These are phyloP conservation scores for Phataginus tricuspis DNA, from an alignment of 2,797 vertebrate genomes.

Conservation along the genomic window DNA sequence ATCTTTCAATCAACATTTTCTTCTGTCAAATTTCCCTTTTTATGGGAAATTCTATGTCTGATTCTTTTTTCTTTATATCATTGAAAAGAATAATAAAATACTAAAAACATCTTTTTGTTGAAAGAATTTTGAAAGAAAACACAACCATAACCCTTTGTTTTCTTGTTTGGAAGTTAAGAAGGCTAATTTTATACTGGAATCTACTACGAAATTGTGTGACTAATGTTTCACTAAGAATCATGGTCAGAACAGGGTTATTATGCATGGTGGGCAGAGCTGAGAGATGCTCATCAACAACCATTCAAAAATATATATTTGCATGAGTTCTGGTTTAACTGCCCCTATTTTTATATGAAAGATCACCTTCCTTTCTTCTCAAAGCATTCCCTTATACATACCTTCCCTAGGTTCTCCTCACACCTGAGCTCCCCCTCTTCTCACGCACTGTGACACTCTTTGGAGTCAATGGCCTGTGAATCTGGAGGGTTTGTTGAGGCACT, in stretches of 20 bases:
- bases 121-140: slow-evolving; percentile 76
- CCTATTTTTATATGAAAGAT: not conserved
- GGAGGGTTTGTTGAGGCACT: not conserved
- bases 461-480: not conserved
- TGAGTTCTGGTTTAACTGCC: not conserved
- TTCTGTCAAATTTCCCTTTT: slow-evolving; percentile 46
- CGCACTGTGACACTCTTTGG: not conserved
- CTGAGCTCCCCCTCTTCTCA: not conserved
- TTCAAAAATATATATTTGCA: not conserved
- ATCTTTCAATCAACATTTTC: slow-evolving; percentile 67
- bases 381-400: not conserved
- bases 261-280: not conserved
- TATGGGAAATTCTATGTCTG: slow-evolving; percentile 11
- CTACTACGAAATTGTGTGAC: not conserved
- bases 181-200: not conserved
- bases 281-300: not conserved
- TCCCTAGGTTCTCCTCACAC: not conserved
- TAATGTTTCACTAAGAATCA: slow-evolving; percentile 30
- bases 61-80: slow-evolving; percentile 56
- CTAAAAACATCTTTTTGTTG: slow-evolving; percentile 49
- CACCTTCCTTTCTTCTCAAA: not conserved
- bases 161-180: slow-evolving; percentile 24
- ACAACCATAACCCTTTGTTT: slow-evolving; percentile 75
- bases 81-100: slow-evolving; percentile 70
- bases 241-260: not conserved